Conservation (phyloP, 2,888 invertebrate species). For the Mesochorus sp. region DNA sequence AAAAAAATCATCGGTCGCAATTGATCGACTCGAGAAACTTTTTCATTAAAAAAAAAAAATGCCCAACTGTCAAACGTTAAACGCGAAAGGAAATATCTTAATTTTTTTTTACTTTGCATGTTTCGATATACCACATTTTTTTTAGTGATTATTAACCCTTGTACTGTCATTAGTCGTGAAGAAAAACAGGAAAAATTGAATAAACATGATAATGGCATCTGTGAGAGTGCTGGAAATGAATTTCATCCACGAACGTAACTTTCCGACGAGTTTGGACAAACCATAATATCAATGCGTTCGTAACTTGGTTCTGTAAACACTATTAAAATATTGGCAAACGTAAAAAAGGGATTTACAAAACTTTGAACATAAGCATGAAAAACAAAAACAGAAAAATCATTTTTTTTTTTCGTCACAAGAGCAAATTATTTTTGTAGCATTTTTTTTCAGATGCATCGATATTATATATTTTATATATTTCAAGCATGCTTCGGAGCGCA, state of each 20-base stretch:
- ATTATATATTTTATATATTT: conserved; percentile 47
- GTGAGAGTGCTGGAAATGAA: too few species aligned
- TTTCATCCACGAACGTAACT: too few species aligned
- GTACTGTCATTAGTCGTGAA: conserved; percentile 3
- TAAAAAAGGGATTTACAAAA: too few species aligned
- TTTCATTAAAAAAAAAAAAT: too few species aligned
- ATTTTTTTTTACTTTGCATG: conserved; percentile 15
- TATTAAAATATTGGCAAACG: too few species aligned
- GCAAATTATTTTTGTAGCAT: conserved; percentile 73
- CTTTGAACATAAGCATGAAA: conserved; percentile 37
- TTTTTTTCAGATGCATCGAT: conserved; percentile 56
- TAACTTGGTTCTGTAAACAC: conserved; percentile 66
- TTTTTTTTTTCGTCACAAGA: conserved; percentile 63
- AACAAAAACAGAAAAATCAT: too few species aligned
- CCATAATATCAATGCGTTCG: conserved; percentile 39
- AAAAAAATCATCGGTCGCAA: too few species aligned
- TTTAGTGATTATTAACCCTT: conserved; percentile 6
- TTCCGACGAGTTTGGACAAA: too few species aligned
- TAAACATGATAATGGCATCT: background rate
- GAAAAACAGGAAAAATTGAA: background rate
- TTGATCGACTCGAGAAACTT: too few species aligned
- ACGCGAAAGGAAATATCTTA: background rate
- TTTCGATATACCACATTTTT: conserved; percentile 13
- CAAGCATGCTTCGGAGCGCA: conserved; percentile 63
- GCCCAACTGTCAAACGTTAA: conserved; percentile 12